Percentiles rank a stretch among this genome's conserved stretches.
phyloP scores from a whole-genome alignment of 2,113 vertebrate genomes.

The Caretta caretta region DNA sequence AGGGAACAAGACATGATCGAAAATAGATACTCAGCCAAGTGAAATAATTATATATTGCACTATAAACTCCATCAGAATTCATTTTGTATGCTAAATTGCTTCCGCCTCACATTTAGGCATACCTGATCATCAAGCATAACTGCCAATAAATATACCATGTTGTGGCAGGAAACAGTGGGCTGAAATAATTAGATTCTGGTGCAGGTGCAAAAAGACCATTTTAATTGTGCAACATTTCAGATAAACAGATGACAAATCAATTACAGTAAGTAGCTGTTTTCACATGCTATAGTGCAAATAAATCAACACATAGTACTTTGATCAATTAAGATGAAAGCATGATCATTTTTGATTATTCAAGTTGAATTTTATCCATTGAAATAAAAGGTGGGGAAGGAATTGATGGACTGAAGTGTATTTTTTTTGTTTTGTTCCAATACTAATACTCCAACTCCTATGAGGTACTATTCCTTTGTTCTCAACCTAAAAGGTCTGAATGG shows the following conservation, averaged over 20 bases:
- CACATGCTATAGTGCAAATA: neutral
- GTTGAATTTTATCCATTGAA: neutral
- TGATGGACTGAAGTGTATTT: too few species aligned
- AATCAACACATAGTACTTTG: neutral
- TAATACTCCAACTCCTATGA: too few species aligned
- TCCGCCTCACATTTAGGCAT: rapidly evolving
- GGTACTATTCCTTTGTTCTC: too few species aligned
- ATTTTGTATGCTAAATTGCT: neutral
- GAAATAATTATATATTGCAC: rapidly evolving
- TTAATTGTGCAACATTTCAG: neutral
- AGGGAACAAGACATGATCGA: neutral
- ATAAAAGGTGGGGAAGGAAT: too few species aligned
- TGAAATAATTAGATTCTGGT: neutral
- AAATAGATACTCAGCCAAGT: neutral
- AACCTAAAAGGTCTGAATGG: too few species aligned
- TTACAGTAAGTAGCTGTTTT: neutral
- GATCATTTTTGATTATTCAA: neutral
- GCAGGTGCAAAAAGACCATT: neutral
- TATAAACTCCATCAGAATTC: rapidly evolving
- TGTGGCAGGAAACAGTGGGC: neutral
- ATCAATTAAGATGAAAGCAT: neutral
- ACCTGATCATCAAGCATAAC: neutral
- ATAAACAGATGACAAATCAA: neutral
- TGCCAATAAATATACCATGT: neutral
- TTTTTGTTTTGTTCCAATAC: too few species aligned